A percentile compares a stretch with the other conserved stretches of the same genome.
These are phyloP conservation scores for Gallinago paraguaiae DNA, from an alignment of 2,113 vertebrate genomes.

Conservation along the genomic window DNA sequence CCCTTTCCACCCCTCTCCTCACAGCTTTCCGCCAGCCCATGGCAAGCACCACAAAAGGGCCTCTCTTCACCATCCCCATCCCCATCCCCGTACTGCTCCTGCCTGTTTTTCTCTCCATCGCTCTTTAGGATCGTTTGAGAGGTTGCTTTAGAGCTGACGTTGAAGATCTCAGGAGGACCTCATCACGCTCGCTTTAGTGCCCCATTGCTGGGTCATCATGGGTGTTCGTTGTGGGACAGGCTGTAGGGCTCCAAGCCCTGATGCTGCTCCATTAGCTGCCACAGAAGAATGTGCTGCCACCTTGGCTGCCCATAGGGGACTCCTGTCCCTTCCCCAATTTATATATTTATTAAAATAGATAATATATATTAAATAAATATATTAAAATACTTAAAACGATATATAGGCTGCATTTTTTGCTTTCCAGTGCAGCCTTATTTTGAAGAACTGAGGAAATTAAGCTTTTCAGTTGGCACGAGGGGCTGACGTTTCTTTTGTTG, in stretches of 20 bases:
- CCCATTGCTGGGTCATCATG: rapidly evolving
- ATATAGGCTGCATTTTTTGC: neutral
- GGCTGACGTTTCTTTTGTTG: constrained; percentile 32
- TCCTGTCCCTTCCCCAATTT: neutral
- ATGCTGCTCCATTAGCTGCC: neutral
- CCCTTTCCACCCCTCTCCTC: neutral
- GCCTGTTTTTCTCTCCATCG: neutral
- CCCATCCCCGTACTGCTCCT: neutral
- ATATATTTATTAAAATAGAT: neutral
- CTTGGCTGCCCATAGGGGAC: rapidly evolving
- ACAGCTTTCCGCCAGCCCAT: neutral
- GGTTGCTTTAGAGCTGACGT: neutral
- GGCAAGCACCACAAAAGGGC: neutral
- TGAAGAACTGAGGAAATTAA: neutral
- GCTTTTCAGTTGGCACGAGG: neutral
- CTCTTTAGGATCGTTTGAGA: neutral
- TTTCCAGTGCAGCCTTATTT: neutral
- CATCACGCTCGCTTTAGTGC: rapidly evolving
- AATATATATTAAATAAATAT: neutral
- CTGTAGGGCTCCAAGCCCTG: neutral
- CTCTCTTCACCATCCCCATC: neutral
- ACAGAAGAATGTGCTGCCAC: neutral
- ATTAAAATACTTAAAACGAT: neutral
- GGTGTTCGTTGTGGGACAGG: neutral
- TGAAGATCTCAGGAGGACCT: neutral